Conservation (phyloP, 2,113 vertebrate species). For the Oryzias celebensis region DNA sequence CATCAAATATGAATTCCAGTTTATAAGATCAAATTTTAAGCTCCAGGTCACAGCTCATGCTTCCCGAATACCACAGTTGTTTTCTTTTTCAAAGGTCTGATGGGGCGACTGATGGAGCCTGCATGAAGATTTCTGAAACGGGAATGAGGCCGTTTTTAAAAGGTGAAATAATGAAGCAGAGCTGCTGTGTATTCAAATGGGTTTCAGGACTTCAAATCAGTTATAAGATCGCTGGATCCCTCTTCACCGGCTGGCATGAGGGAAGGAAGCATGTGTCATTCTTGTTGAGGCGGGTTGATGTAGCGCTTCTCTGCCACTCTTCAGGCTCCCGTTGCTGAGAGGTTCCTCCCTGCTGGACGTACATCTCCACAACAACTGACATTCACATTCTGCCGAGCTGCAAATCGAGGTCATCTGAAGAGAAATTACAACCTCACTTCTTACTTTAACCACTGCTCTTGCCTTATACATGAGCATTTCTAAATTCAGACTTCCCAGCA, state of each 20-base stretch:
- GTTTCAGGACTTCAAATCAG: constrained; percentile 36
- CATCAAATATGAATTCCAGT: constrained; percentile 70
- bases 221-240: constrained; percentile 56
- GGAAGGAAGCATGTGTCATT: constrained; percentile 65
- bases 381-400: constrained; percentile 12
- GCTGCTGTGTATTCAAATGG: constrained; percentile 26
- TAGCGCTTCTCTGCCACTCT: constrained; percentile 41
- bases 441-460: constrained; percentile 5
- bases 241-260: constrained; percentile 54
- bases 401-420: constrained; percentile 50
- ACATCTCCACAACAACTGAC: constrained; percentile 36
- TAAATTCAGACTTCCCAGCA: constrained; percentile 35
- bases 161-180: constrained; percentile 35
- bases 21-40: constrained; percentile 66
- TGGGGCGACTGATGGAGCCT: constrained; percentile 2
- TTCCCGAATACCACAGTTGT: constrained; percentile 5
- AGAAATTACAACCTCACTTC: constrained; percentile 34
- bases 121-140: constrained; percentile 15
- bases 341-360: background rate
- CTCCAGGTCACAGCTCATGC: constrained; percentile 54
- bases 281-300: constrained; percentile 55
- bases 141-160: constrained; percentile 11
- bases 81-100: constrained; percentile 15
- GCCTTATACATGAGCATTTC: constrained; percentile 27
- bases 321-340: constrained; percentile 47